Evolutionary conservation across 2,113 vertebrate species (phyloP), one percentile per base, ranked within the genome.

Genomic region (Brienomyrus longianalis): DNA sequence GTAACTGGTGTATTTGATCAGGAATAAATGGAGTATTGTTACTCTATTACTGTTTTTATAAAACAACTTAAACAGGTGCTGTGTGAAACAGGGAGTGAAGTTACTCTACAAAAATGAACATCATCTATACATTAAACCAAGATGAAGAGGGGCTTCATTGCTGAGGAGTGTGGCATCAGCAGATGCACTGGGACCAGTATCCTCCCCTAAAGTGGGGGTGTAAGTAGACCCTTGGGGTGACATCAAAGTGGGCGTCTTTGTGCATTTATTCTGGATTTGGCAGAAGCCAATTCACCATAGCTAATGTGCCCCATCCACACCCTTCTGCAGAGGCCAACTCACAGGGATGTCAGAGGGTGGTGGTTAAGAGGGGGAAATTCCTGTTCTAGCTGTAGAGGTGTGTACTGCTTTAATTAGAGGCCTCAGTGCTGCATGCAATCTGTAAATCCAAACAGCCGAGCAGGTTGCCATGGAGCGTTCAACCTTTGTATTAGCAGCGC

Each of bases 391-490:
- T 43, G 54, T 31, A 35, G 48, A 85, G 89, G 52, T n/a, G 35
- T 87, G 85, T 87, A 31, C 85, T 56, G 51, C 35, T 59, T 23
- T 84, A 84, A 89, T 89, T 84, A 89, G 77, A 84, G 70, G 88
- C 66, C 47, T 43, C 70, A n/a, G 15, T 83, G 70, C 27, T 89
- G 9, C 15, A 54, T 31, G 88, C 5, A 48, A 83, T 23, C 45
- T 89, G 17, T 45, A 83, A 23, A 39, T 47, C 19, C 77, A 89
- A 54, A 80, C 74, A 80, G 4, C 74, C 5, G 6, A 39, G 74
- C 35, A 80, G 31, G 74, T 80, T 80, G 74, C 74, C 74, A 80
- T 80, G 35, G 74, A 39, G 35, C 1, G 2, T 35, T 43, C 74
- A 31, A 31, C 62, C 43, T 83, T 19, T 45, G 31, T 84, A 45